A percentile compares a stretch with the other conserved stretches of the same genome.
phyloP scores from a whole-genome alignment of 2,797 vertebrate species.

The Ispidina lecontei region DNA sequence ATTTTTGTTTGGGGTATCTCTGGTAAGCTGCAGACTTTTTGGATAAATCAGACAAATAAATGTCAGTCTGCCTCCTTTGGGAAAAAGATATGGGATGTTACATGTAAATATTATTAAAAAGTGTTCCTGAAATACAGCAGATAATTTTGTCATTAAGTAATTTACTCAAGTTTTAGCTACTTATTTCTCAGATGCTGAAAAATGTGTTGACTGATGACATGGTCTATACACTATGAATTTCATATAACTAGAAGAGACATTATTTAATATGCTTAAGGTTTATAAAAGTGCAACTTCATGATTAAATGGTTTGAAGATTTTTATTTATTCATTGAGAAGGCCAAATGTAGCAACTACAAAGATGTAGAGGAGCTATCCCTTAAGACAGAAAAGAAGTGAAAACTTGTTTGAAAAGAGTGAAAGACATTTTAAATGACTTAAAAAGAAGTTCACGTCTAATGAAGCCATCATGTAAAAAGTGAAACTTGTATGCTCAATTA shows the following conservation, averaged over 20 bases:
- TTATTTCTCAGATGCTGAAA: background rate
- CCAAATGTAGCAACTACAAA: background rate
- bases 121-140: background rate
- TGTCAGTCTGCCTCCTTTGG: background rate
- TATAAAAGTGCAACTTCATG: background rate
- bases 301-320: background rate
- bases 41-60: background rate
- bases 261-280: background rate
- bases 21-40: background rate
- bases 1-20: background rate
- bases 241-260: background rate
- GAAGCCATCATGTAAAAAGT: slow-evolving; percentile 28
- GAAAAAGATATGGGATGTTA: background rate
- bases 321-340: background rate
- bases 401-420: background rate
- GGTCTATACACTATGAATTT: background rate
- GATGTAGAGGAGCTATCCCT: background rate
- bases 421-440: slow-evolving; percentile 10
- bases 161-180: background rate
- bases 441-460: slow-evolving; percentile 35
- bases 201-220: background rate
- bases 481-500: slow-evolving; percentile 88
- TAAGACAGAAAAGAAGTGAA: background rate
- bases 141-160: background rate
- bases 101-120: background rate